A percentile compares a stretch with the other conserved stretches of the same genome.
These are phyloP conservation scores for Drosophila neocordata DNA, from an alignment of 1,140 invertebrate genomes.

Conservation along the genomic window DNA sequence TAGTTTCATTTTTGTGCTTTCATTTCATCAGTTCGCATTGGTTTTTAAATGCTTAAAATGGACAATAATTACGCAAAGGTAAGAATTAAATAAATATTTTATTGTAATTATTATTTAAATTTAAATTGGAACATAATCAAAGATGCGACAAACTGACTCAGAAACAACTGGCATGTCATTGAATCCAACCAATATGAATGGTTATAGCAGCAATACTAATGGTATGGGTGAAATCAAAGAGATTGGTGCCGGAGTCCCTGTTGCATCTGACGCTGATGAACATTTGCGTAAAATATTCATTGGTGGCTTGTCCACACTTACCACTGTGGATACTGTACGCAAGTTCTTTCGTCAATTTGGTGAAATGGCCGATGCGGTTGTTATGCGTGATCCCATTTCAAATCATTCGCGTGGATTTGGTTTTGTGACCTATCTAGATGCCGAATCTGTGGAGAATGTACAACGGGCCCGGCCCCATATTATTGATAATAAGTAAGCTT, in stretches of 20 bases:
- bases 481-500: constrained; percentile 82
- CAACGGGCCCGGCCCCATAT: constrained; percentile 53
- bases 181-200: background rate
- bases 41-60: constrained; percentile 44
- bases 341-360: constrained; percentile 58
- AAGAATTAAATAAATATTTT: background rate
- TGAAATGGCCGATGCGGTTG: constrained; percentile 53
- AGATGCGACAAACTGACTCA: background rate
- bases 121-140: background rate
- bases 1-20: constrained; percentile 38
- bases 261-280: constrained; percentile 25
- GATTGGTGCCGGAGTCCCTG: background rate
- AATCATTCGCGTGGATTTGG: constrained; percentile 67
- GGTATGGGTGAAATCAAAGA: background rate
- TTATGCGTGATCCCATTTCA: constrained; percentile 63
- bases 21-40: constrained; percentile 22
- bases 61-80: constrained; percentile 54
- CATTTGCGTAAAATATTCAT: constrained; percentile 73
- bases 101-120: background rate
- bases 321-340: constrained; percentile 40
- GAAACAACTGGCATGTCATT: background rate
- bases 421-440: constrained; percentile 53
- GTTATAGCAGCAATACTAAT: background rate
- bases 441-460: constrained; percentile 56
- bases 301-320: constrained; percentile 53